Base-by-base conservation (phyloP, 2,113 vertebrate species). In the Speoplatyrhinus poulsoni region DNA sequence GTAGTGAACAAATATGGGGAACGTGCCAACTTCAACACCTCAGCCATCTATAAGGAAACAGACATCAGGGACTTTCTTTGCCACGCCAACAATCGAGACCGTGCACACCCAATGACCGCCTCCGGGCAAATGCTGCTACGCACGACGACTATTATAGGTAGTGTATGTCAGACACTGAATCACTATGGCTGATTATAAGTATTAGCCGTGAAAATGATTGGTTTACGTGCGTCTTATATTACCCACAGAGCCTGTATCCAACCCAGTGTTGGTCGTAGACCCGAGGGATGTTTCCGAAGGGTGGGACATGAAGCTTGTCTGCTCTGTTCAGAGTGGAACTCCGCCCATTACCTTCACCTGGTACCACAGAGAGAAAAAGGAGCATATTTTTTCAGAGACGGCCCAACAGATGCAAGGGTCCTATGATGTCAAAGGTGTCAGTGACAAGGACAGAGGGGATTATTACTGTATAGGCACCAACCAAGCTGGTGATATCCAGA, bases 401-500 rank as follows among this genome's bases (percentile, higher is more conserved):
- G 60, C 41, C 49, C 10, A 9, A 1, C 52, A 33, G 11, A 70
- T 3, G 26, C 9, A 68, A 32, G 82, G 0, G 12, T 56, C 54
- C 5, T n/a, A 79, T 70, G 36, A 0, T 3, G 68, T 93, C 67
- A 12, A 1, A 0, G 54, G 16, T 3, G 65, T 91, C 11, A 15
- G 9, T 9, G 41, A 36, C 36, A 47, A 85, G 17, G 55, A 91
- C 1, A 55, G 19, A 26, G 90, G 90, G 4, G 6, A 0, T 0
- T 93, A 93, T 73, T 87, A 80, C 83, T 93, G 93, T 13, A 9
- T 47, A 46, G 73, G 77, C 65, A 75, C 8, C 60, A 93, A 93
- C 80, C 11, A 9, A 0, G 90, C 89, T 19, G 48, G 56, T 1
- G 60, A 81, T 49, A 19, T 26, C 56, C 70, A 67, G 32, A 17